A percentile compares a stretch with the other conserved stretches of the same genome.
phyloP scores from a whole-genome alignment of 2,797 vertebrate species.

The Phoebastria nigripes region DNA sequence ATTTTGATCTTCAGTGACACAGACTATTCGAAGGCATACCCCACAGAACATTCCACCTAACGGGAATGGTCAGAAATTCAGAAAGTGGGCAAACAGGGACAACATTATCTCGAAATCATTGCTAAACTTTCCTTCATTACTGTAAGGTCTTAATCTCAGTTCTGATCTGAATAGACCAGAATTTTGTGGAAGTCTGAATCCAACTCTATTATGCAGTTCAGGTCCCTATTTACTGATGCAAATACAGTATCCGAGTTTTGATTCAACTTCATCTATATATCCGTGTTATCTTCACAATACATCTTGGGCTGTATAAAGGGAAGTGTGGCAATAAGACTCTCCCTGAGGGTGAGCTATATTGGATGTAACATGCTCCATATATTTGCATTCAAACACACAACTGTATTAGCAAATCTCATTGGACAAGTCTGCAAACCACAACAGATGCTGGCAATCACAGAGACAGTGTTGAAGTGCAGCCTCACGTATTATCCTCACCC shows the following conservation, averaged over 20 bases:
- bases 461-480: not conserved
- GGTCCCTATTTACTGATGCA: not conserved
- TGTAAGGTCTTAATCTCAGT: not conserved
- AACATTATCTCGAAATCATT: not conserved
- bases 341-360: slow-evolving; percentile 37
- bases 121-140: not conserved
- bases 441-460: slow-evolving; percentile 40
- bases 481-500: not conserved
- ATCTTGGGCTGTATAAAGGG: not conserved
- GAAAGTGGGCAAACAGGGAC: not conserved
- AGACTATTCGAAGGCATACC: not conserved
- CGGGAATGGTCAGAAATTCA: not conserved
- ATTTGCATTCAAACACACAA: slow-evolving; percentile 38
- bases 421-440: slow-evolving; percentile 53
- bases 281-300: not conserved
- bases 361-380: slow-evolving; percentile 18
- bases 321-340: not conserved
- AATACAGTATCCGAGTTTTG: not conserved
- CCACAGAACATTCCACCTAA: not conserved
- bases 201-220: not conserved
- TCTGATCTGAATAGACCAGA: not conserved
- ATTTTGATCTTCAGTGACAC: not conserved
- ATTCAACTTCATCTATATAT: not conserved
- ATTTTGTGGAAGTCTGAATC: not conserved
- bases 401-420: slow-evolving; percentile 38